phyloP scores from a whole-genome alignment of 2,888 invertebrate species.

The Tuta absoluta region DNA sequence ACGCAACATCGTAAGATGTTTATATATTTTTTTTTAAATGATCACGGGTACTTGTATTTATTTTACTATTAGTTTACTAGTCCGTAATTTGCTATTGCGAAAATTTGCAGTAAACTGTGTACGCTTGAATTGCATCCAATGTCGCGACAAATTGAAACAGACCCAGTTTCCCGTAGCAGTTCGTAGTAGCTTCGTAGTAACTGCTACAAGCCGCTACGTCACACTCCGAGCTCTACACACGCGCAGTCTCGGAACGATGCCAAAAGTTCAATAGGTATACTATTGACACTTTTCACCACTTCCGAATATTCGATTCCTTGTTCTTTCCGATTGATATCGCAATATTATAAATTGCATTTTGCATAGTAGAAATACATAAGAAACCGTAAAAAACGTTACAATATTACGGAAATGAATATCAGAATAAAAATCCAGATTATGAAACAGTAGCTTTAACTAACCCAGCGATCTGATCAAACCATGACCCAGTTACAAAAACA shows the following conservation, averaged over 20 bases:
- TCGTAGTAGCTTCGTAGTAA: not conserved
- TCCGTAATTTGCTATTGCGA: too few relatives aligned
- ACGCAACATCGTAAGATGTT: too few relatives aligned
- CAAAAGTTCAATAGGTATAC: not conserved
- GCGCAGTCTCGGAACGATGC: constrained; percentile 13
- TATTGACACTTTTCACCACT: constrained; percentile 1
- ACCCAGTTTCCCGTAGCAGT: not conserved
- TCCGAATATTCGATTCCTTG: not conserved
- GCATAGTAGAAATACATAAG: not conserved
- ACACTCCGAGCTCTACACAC: not conserved
- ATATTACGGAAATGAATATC: too few relatives aligned
- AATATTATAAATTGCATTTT: not conserved
- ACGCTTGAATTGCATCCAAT: not conserved
- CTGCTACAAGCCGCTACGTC: not conserved
- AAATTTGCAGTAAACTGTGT: not conserved
- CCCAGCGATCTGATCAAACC: not conserved
- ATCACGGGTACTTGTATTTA: too few relatives aligned
- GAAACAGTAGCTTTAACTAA: not conserved
- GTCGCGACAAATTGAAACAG: constrained; percentile 10
- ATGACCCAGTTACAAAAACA: constrained; percentile 8
- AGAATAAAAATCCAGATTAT: too few relatives aligned
- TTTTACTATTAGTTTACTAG: too few relatives aligned
- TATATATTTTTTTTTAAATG: too few relatives aligned
- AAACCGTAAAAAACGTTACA: too few relatives aligned
- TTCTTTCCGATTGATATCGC: not conserved